These are phyloP conservation scores for Tor tambroides DNA, from an alignment of 2,113 vertebrate genomes.

Conservation along the genomic window DNA sequence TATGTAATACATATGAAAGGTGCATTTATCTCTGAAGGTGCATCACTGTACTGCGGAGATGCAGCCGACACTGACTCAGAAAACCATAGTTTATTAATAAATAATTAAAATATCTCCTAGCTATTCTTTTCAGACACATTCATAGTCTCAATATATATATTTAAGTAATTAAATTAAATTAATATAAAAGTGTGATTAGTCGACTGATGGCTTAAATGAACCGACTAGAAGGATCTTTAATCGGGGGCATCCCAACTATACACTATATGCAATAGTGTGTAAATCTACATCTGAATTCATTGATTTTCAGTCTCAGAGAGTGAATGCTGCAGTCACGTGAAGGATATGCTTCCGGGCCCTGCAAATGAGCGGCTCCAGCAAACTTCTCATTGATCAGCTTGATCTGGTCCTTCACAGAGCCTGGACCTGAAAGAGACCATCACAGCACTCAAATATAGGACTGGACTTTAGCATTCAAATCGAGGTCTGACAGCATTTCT, in stretches of 20 bases:
- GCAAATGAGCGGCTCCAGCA: constrained; percentile 83
- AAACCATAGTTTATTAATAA: not conserved
- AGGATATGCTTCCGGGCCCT: constrained; percentile 96
- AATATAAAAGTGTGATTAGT: not conserved
- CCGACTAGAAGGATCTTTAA: not conserved
- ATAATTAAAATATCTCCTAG: not conserved
- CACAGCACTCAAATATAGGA: not conserved
- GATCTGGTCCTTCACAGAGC: constrained; percentile 92
- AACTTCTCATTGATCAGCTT: constrained; percentile 99
- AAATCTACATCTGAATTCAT: not conserved
- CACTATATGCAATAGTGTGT: not conserved
- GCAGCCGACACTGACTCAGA: too few relatives aligned
- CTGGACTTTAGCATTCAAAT: not conserved
- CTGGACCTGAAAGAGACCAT: constrained; percentile 76
- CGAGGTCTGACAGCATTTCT: too few relatives aligned
- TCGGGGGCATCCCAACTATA: not conserved
- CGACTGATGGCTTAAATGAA: not conserved
- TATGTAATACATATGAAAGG: not conserved
- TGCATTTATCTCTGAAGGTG: not conserved
- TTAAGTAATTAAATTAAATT: too few relatives aligned
- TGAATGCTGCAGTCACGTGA: constrained; percentile 43
- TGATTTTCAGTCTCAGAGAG: not conserved
- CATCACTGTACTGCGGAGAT: too few relatives aligned
- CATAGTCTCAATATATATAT: not conserved
- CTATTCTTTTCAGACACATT: not conserved